Conservation (phyloP, 2,797 vertebrate genomes). For the Carcharodon carcharias region DNA sequence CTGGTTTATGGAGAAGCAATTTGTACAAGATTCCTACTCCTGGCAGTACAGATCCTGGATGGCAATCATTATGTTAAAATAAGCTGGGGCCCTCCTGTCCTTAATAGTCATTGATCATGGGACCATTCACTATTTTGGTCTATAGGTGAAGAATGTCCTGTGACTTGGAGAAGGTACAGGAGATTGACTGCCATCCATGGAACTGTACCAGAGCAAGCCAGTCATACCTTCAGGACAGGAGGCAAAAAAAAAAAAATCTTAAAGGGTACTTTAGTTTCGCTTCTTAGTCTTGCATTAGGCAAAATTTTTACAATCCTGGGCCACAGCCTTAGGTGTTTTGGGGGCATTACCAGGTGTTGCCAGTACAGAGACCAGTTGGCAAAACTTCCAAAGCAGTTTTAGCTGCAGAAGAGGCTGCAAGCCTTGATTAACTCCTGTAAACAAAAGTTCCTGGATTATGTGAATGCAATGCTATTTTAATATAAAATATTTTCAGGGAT, state of each 20-base stretch:
- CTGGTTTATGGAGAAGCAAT: neutral
- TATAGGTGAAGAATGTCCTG: neutral
- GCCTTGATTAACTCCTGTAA: neutral
- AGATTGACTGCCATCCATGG: neutral
- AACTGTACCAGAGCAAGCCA: neutral
- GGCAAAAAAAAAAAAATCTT: neutral
- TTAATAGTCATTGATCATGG: neutral
- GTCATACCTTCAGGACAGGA: neutral
- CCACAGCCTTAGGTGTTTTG: neutral
- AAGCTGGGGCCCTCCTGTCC: neutral
- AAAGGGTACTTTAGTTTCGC: neutral
- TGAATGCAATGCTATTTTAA: neutral
- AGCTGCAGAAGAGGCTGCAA: neutral
- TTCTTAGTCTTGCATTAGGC: neutral
- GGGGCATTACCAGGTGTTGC: neutral
- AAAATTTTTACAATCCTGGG: neutral
- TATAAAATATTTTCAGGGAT: neutral
- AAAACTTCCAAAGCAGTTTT: neutral
- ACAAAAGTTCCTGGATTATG: neutral
- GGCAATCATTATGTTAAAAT: neutral
- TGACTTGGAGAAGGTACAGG: neutral
- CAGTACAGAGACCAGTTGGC: neutral
- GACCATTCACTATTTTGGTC: neutral
- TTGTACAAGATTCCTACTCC: neutral
- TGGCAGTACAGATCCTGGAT: neutral